Conservation (phyloP, 2,797 vertebrate species). For the Sebastes flavidus region DNA sequence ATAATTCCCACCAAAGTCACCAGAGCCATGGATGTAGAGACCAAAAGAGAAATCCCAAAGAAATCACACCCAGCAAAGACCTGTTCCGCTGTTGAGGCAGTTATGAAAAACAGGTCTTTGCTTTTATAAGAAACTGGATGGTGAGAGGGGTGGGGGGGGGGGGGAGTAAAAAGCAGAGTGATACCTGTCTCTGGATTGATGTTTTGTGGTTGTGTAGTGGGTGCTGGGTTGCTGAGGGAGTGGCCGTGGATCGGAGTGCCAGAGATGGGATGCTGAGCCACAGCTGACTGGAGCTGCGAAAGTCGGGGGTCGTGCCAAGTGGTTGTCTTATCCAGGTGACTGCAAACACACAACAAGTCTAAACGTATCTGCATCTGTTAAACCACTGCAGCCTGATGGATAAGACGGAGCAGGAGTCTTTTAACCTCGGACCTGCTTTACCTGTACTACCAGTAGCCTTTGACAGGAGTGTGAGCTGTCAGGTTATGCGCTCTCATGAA, state of each 20-base stretch:
- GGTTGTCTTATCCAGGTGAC: constrained; percentile 94
- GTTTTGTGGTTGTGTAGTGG: constrained; percentile 68
- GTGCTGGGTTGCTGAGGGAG: constrained; percentile 75
- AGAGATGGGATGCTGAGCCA: constrained; percentile 80
- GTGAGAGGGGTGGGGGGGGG: neutral
- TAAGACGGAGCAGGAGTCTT: constrained; percentile 15
- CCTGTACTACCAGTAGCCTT: constrained; percentile 67
- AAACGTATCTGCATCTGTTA: constrained; percentile 51
- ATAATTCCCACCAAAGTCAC: constrained; percentile 21
- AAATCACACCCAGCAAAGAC: constrained; percentile 31
- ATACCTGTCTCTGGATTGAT: constrained; percentile 76
- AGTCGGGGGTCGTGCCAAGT: constrained; percentile 96
- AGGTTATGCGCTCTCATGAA: constrained; percentile 40
- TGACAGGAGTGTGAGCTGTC: constrained; percentile 37
- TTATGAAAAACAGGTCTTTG: constrained; percentile 3
- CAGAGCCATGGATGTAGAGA: constrained; percentile 5
- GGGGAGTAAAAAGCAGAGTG: neutral
- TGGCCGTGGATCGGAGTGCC: constrained; percentile 66
- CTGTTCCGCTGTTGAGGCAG: constrained; percentile 11
- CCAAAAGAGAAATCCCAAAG: constrained; percentile 18
- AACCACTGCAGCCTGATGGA: constrained; percentile 55
- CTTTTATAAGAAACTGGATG: constrained; percentile 13
- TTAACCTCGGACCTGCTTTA: constrained; percentile 69
- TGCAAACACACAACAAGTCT: constrained; percentile 73
- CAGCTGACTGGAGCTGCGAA: constrained; percentile 89